Conservation (phyloP, 2,888 invertebrate genomes). For the Cosmia pyralina region DNA sequence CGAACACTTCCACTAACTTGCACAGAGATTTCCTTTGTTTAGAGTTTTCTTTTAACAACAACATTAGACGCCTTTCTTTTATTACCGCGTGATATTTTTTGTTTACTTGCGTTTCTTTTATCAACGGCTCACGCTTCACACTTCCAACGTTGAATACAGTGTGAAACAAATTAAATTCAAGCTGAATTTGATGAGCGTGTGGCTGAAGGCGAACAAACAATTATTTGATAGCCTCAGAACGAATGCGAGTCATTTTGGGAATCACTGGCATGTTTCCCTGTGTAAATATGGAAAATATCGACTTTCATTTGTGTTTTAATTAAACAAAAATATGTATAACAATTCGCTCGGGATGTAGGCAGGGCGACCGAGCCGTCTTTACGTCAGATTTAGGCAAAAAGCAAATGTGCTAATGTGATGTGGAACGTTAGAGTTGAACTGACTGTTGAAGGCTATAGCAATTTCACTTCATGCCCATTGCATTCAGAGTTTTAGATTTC, state of each 20-base stretch:
- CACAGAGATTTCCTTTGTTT: constrained; percentile 19
- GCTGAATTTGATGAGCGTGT: not conserved
- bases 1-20: too few relatives aligned
- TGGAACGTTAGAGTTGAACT: not conserved
- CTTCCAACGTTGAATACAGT: not conserved
- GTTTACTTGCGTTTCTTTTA: constrained; percentile 13
- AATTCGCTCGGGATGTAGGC: not conserved
- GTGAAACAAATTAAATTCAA: constrained; percentile 10
- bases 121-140: not conserved
- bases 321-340: not conserved
- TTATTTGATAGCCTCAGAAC: constrained; percentile 2
- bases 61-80: constrained; percentile 25
- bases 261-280: not conserved
- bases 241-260: not conserved
- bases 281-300: constrained; percentile 31
- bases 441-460: not conserved
- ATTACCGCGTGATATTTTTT: constrained; percentile 12
- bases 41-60: constrained; percentile 7
- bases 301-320: constrained; percentile 12
- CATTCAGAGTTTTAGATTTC: not conserved
- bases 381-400: not conserved
- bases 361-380: not conserved
- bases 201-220: constrained; percentile 8
- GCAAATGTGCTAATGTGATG: not conserved
- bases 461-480: not conserved